Evolutionary conservation across 2,113 vertebrate species (phyloP).

Genomic region (Eubucco bourcierii): DNA sequence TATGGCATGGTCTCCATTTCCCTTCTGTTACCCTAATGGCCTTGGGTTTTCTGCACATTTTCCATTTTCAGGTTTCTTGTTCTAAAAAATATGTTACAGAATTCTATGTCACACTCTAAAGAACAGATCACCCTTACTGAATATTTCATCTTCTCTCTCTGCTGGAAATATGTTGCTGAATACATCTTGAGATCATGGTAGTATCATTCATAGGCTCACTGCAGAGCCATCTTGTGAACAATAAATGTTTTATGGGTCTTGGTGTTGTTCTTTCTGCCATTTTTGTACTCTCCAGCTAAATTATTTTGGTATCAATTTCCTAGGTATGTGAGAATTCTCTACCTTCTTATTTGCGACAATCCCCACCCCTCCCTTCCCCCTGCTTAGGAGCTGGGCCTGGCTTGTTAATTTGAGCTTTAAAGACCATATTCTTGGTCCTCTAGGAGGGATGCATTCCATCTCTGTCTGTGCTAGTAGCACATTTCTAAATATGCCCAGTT

Average conservation of each 20-base stretch:
- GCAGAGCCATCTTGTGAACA: not conserved
- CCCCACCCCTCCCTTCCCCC: not conserved
- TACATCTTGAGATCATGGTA: not conserved
- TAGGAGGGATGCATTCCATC: not conserved
- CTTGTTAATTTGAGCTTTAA: not conserved
- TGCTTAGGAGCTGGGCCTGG: not conserved
- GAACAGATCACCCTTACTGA: not conserved
- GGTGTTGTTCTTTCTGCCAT: not conserved
- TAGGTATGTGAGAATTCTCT: not conserved
- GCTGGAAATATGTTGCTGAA: not conserved
- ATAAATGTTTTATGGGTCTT: not conserved
- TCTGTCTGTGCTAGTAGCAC: not conserved
- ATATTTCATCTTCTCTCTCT: not conserved
- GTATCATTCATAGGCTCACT: not conserved
- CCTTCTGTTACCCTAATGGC: not conserved
- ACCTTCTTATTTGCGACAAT: not conserved
- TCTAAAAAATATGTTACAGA: not conserved
- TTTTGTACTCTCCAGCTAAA: not conserved
- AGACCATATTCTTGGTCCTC: not conserved
- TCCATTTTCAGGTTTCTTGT: not conserved
- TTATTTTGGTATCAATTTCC: not conserved
- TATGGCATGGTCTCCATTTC: not conserved
- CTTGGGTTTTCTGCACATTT: not conserved
- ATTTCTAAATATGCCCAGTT: not conserved
- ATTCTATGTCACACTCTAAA: not conserved